These are phyloP conservation scores for Andrena dorsata DNA, from an alignment of 2,888 invertebrate species.

Conservation along the genomic window DNA sequence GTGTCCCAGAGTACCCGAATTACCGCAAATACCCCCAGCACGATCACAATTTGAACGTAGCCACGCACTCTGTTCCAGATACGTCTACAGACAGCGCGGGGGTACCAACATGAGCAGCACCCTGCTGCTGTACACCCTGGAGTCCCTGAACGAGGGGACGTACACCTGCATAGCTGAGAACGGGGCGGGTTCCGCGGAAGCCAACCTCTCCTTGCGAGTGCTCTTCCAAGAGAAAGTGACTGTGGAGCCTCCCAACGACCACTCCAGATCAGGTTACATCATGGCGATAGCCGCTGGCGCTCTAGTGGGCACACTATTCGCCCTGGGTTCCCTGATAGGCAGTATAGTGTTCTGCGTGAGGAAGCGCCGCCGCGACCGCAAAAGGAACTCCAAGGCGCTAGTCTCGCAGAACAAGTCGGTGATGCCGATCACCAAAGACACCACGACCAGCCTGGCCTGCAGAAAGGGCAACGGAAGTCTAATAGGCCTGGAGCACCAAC, in stretches of 20 bases:
- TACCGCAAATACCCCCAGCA: no score
- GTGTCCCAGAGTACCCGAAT: no score
- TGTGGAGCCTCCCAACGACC: conserved; percentile 78
- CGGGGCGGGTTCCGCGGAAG: conserved; percentile 91
- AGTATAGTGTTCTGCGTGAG: conserved; percentile 79
- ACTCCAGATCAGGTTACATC: conserved; percentile 78
- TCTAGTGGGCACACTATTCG: conserved; percentile 79
- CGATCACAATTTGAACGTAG: not conserved
- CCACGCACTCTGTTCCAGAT: conserved; percentile 73
- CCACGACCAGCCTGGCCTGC: conserved; percentile 80
- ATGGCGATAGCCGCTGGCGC: conserved; percentile 81
- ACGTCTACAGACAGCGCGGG: conserved; percentile 77
- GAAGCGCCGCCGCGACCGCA: conserved; percentile 78
- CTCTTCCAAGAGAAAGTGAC: conserved; percentile 85
- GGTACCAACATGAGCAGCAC: conserved; percentile 77
- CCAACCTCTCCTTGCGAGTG: conserved; percentile 93
- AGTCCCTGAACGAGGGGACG: conserved; percentile 90
- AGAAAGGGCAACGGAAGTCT: conserved; percentile 74
- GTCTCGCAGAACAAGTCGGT: conserved; percentile 79
- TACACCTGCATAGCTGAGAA: conserved; percentile 95
- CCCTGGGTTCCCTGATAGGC: conserved; percentile 79
- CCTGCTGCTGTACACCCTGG: conserved; percentile 77
- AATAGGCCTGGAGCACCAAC: conserved; percentile 85
- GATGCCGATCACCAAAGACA: conserved; percentile 84
- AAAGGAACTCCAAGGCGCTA: conserved; percentile 78